Conservation (phyloP, 2,113 vertebrate species). For the Dicentrarchus labrax region DNA sequence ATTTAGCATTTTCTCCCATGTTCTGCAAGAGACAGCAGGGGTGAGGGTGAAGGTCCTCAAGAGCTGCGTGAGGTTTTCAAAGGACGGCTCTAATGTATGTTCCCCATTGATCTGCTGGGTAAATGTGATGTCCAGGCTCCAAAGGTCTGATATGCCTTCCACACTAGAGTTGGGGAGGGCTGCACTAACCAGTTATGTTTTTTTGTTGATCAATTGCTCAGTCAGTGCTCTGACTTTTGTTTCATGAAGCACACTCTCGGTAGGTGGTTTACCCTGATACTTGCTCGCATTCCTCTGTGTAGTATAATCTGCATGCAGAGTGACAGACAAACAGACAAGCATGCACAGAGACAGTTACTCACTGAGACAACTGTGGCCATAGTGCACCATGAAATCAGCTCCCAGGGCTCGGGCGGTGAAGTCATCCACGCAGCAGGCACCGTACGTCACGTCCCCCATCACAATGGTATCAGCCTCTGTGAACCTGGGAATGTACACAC, state of each 20-base stretch:
- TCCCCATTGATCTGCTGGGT: conserved; percentile 77
- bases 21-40: conserved; percentile 61
- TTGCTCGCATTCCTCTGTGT: conserved; percentile 1
- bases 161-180: conserved; percentile 24
- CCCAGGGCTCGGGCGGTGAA: conserved; percentile 95
- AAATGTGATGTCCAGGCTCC: conserved; percentile 75
- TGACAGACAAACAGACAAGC: conserved; percentile 8
- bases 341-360: conserved; percentile 48
- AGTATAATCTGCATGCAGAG: neutral
- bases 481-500: conserved; percentile 85
- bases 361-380: conserved; percentile 98
- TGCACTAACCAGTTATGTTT: conserved; percentile 56
- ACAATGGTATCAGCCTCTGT: conserved; percentile 92
- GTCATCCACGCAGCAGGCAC: conserved; percentile 97
- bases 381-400: conserved; percentile 98
- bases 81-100: conserved; percentile 81
- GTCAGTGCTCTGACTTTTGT: conserved; percentile 4
- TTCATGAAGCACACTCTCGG: neutral
- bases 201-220: conserved; percentile 48
- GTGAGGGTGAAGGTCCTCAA: conserved; percentile 69
- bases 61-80: conserved; percentile 75
- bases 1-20: conserved; percentile 85
- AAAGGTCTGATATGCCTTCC: conserved; percentile 74
- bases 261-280: conserved; percentile 13
- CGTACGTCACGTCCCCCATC: conserved; percentile 98